Percentiles rank a stretch among this genome's conserved stretches.
Conservation (phyloP, 1,140 invertebrate genomes). For the Penaeus vannamei region DNA sequence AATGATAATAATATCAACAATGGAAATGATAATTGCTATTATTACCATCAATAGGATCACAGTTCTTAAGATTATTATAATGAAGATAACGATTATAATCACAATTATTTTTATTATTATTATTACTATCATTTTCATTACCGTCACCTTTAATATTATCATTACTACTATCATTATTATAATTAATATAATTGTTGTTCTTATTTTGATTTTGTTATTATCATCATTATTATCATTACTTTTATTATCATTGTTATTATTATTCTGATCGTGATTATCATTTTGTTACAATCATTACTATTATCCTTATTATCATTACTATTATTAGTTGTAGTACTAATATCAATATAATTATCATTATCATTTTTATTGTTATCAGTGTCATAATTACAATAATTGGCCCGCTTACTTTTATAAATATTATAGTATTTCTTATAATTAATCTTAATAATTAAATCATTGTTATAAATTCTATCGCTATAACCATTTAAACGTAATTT, state of each 20-base stretch:
- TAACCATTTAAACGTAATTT: too few species aligned
- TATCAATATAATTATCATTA: constrained; percentile 36
- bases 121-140: not conserved
- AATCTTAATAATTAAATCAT: too few species aligned
- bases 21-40: not conserved
- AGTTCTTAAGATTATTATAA: not conserved
- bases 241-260: not conserved
- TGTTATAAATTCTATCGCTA: too few species aligned
- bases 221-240: not conserved
- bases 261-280: constrained; percentile 2
- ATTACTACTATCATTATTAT: constrained; percentile 17
- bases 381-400: not conserved
- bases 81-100: not conserved
- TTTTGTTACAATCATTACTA: not conserved
- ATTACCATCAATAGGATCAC: not conserved
- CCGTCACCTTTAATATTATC: not conserved
- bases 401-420: constrained; percentile 17
- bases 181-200: not conserved
- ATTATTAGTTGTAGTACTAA: constrained; percentile 30
- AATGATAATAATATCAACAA: too few species aligned
- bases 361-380: constrained; percentile 1
- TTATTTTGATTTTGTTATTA: not conserved
- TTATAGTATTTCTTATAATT: constrained; percentile 33
- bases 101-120: not conserved
- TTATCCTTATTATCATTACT: constrained; percentile 29